Conservation (phyloP, 1,140 invertebrate species). For the Eubasilissa regina region DNA sequence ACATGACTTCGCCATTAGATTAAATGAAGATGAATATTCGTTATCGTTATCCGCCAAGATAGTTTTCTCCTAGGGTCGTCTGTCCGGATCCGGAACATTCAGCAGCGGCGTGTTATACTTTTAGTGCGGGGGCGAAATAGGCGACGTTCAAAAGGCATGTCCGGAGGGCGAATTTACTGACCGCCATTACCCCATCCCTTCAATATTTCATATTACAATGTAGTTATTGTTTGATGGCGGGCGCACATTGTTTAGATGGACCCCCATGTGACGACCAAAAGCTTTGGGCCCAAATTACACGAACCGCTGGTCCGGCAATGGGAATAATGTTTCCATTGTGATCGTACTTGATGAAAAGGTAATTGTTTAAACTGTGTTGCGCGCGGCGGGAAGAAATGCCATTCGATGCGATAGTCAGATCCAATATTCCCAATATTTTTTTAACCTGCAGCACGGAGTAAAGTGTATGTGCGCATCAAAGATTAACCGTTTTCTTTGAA, state of each 20-base stretch:
- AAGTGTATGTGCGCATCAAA: no score
- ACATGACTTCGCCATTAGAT: no score
- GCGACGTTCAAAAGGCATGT: conserved; percentile 53
- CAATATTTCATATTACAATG: conserved; percentile 61
- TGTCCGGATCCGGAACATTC: no score
- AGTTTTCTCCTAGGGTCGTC: conserved; percentile 1
- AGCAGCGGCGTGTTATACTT: conserved; percentile 19
- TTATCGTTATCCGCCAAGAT: conserved; percentile 15
- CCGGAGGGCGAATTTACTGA: conserved; percentile 58
- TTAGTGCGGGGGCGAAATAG: conserved; percentile 15
- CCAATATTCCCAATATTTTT: no score
- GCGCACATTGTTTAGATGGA: conserved; percentile 52
- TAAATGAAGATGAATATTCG: neutral
- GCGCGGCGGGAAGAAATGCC: neutral
- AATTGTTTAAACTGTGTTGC: conserved; percentile 46
- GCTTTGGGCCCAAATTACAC: conserved; percentile 55
- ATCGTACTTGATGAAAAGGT: conserved; percentile 41
- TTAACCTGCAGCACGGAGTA: no score
- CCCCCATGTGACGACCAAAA: conserved; percentile 39
- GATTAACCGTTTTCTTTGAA: no score
- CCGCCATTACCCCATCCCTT: conserved; percentile 57
- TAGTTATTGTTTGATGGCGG: conserved; percentile 59
- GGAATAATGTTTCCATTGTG: conserved; percentile 50
- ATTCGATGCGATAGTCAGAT: no score
- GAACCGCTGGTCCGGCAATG: conserved; percentile 49